Evolutionary conservation across 1,140 invertebrate species (phyloP), one percentile per base, ranked within the genome.

Genomic region (Kradibia gibbosae): DNA sequence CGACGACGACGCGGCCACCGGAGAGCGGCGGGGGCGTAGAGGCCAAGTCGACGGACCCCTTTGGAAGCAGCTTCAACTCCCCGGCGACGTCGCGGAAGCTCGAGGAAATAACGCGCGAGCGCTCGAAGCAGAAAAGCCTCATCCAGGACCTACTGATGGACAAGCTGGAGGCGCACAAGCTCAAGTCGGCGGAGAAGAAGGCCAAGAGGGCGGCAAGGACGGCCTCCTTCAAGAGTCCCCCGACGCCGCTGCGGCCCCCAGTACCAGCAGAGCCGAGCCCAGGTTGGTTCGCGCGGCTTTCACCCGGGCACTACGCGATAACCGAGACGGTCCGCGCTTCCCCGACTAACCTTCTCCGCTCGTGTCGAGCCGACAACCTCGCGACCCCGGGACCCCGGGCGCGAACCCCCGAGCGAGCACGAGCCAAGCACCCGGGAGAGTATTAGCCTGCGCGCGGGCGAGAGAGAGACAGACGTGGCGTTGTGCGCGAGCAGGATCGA

Each of bases 81-180:
- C 92, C 92, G 0, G 87, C 89, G 0, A 93, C 93, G 8, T 91
- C 90, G 1, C 88, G 92, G 50, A 93, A 93, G 86, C 88, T 95
- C 53, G 93, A 95, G 86, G 94, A 94, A 89, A 92, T 95, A 17
- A 93, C 92, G 13, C 93, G 93, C 86, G 94, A 95, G 86, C 92
- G 94, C 65, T 92, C 92, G 8, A 94, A 95, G 87, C 94, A 95
- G 85, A 95, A 94, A 85, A 93, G 93, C 88, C 87, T 95, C 4
- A 94, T 95, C 81, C 94, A 96, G 85, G 95, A 96, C 87, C 91
- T 96, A 87, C 93, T 96, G 39, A 95, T 96, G 93, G 95, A 95
- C 74, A 95, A 95, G 87, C 92, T 96, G 67, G 93, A 94, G 83
- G 93, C 94, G 20, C 93, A 94, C 83, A 95, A 94, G 82, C 94